Percentiles rank a stretch among this genome's conserved stretches.
phyloP scores from a whole-genome alignment of 2,888 invertebrate species.

The Sthenelais limicola region DNA sequence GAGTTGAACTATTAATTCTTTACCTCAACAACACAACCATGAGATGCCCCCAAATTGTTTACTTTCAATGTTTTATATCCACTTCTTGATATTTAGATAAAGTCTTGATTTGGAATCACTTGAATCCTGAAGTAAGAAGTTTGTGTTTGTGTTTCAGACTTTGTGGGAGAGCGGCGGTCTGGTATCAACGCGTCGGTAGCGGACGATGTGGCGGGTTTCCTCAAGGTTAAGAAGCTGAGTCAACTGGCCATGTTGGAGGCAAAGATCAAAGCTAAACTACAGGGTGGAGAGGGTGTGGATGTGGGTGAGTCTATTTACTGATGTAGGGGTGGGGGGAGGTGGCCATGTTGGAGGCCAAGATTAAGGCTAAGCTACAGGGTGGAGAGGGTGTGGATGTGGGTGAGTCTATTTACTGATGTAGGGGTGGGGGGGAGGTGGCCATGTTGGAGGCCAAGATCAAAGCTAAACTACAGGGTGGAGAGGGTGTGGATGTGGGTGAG shows the following conservation, averaged over 20 bases:
- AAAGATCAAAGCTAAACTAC: conserved; percentile 90
- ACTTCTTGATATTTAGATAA: too few species aligned
- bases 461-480: too few species aligned
- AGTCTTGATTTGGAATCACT: background rate
- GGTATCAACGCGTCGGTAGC: conserved; percentile 93
- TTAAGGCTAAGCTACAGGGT: background rate
- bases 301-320: conserved; percentile 75
- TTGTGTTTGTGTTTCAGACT: conserved; percentile 52
- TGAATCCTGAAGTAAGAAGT: background rate
- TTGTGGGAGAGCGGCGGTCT: conserved; percentile 70
- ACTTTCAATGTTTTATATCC: too few species aligned
- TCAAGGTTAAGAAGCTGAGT: conserved; percentile 92
- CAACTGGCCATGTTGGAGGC: conserved; percentile 88
- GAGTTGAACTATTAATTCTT: too few species aligned
- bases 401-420: too few species aligned
- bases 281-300: conserved; percentile 90
- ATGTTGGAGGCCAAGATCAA: too few species aligned
- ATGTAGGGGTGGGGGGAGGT: too few species aligned
- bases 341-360: too few species aligned
- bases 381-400: background rate
- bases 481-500: too few species aligned
- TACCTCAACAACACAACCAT: too few species aligned
- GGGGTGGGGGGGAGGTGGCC: too few species aligned
- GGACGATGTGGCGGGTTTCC: conserved; percentile 88
- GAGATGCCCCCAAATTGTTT: too few species aligned